These are phyloP conservation scores for Samia ricini DNA, from an alignment of 1,140 invertebrate genomes.

Conservation along the genomic window DNA sequence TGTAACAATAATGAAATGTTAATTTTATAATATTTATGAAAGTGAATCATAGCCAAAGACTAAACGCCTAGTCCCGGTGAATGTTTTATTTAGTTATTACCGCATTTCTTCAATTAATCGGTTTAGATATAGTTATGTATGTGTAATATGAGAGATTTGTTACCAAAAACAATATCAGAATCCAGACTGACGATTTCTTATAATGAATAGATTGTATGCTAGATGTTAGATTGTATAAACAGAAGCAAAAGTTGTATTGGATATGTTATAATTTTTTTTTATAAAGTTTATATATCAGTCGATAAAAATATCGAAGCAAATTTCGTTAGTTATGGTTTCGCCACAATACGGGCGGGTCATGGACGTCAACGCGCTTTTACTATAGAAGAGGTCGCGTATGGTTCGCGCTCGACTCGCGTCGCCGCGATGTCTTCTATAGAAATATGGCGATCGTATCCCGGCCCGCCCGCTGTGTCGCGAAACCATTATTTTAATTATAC, in stretches of 20 bases:
- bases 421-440: no score
- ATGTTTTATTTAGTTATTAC: constrained; percentile 47
- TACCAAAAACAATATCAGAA: constrained; percentile 59
- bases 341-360: no score
- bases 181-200: constrained; percentile 22
- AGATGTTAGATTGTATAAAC: background rate
- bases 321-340: no score
- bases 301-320: no score
- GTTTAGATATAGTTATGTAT: constrained; percentile 23
- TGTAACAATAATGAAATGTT: background rate
- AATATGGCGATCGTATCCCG: no score
- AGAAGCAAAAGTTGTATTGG: background rate
- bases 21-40: background rate
- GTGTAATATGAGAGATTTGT: constrained; percentile 37
- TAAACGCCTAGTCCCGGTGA: constrained; percentile 58
- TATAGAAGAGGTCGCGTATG: no score
- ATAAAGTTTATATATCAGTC: no score
- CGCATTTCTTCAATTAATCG: constrained; percentile 33
- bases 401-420: no score
- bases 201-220: background rate
- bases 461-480: no score
- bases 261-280: background rate
- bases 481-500: no score
- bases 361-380: no score
- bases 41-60: constrained; percentile 63